phyloP scores from a whole-genome alignment of 2,113 vertebrate genomes.

The Saguinus midas region DNA sequence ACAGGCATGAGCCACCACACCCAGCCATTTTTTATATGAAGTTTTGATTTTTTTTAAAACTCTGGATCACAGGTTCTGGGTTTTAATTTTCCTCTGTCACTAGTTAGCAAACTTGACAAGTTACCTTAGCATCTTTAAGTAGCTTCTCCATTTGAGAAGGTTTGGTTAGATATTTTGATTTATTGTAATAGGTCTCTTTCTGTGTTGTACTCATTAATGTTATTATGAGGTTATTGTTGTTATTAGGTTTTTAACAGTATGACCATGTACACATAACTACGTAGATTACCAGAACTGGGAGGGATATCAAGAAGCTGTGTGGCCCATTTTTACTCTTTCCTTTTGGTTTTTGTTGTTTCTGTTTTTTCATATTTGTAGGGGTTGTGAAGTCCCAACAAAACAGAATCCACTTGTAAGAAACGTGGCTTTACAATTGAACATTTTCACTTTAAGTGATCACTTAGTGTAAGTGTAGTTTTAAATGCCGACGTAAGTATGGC shows the following conservation, averaged over 20 bases:
- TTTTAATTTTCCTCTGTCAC: constrained; percentile 24
- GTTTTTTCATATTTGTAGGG: not conserved
- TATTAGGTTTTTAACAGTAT: not conserved
- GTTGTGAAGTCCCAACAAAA: constrained; percentile 30
- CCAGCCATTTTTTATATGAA: not conserved
- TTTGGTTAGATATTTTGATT: not conserved
- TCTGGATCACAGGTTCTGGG: not conserved
- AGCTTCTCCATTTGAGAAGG: not conserved
- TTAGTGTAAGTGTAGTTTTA: not conserved
- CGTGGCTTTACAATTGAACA: not conserved
- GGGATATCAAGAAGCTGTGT: not conserved
- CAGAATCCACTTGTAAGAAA: not conserved
- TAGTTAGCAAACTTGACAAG: not conserved
- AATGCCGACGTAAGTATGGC: not conserved
- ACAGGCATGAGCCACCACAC: too few species aligned
- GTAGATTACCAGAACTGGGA: not conserved
- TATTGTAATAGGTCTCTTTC: not conserved
- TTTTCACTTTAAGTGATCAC: not conserved
- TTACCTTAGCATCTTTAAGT: constrained; percentile 21
- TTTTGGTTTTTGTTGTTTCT: too few species aligned
- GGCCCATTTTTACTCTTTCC: not conserved
- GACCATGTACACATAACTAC: not conserved
- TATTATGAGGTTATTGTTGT: not conserved
- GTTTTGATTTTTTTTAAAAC: not conserved
- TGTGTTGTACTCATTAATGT: not conserved